Percentiles rank a stretch among this genome's conserved stretches.
Evolutionary conservation across 1,140 invertebrate genomes (phyloP).

Genomic region (Meteorus sp.): DNA sequence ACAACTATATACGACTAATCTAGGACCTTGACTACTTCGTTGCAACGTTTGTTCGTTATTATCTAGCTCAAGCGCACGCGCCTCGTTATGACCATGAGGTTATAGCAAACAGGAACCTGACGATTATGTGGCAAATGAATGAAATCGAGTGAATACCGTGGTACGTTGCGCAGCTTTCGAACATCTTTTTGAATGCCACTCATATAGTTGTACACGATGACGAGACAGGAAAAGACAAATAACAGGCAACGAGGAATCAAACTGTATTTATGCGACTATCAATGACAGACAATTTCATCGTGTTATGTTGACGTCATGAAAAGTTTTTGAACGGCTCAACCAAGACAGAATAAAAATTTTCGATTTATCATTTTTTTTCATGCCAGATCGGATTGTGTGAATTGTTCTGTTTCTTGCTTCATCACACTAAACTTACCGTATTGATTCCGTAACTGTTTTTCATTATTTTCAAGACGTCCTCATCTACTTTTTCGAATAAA

Average conservation of each 20-base stretch:
- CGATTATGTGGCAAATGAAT: conserved; percentile 53
- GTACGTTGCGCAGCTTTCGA: neutral
- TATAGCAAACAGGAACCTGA: conserved; percentile 48
- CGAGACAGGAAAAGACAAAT: neutral
- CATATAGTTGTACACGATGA: too few species aligned
- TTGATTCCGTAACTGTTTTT: too few species aligned
- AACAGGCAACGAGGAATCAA: neutral
- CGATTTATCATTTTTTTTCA: too few species aligned
- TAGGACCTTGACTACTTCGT: conserved; percentile 36
- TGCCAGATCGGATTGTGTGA: too few species aligned
- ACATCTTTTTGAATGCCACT: neutral
- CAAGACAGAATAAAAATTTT: neutral
- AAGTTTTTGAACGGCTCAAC: neutral
- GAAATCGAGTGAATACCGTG: conserved; percentile 44
- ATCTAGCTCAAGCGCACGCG: conserved; percentile 29
- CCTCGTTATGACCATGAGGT: conserved; percentile 40
- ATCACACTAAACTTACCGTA: too few species aligned
- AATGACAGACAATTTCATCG: neutral
- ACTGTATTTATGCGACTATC: neutral
- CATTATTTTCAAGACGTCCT: too few species aligned
- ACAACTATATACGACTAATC: neutral
- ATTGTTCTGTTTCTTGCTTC: too few species aligned
- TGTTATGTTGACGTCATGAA: neutral
- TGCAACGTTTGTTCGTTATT: neutral
- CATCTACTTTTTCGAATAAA: too few species aligned